Conservation (phyloP, 2,888 invertebrate species). For the Sipha maydis region DNA sequence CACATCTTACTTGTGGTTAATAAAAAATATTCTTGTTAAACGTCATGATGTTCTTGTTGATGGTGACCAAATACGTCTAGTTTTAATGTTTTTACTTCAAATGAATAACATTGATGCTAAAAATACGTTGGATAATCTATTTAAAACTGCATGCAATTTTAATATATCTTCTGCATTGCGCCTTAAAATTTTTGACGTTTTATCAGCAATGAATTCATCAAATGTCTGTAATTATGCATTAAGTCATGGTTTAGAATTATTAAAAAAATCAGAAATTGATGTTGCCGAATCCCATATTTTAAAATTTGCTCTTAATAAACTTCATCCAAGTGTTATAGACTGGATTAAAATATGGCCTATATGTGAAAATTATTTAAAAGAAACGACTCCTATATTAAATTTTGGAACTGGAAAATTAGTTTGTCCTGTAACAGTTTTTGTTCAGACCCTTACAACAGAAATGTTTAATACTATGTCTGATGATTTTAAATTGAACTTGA, state of each 20-base stretch:
- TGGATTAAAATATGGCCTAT: constrained; percentile 51
- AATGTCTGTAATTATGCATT: constrained; percentile 11
- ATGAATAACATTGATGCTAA: constrained; percentile 32
- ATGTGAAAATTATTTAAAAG: constrained; percentile 49
- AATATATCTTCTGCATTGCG: constrained; percentile 42
- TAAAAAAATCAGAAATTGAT: constrained; percentile 52
- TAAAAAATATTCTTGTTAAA: constrained; percentile 41
- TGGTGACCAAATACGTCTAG: constrained; percentile 47
- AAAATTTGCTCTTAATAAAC: constrained; percentile 52
- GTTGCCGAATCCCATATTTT: constrained; percentile 58
- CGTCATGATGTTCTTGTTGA: constrained; percentile 48
- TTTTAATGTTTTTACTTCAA: constrained; percentile 43
- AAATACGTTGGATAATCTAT: constrained; percentile 29
- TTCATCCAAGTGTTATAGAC: constrained; percentile 51
- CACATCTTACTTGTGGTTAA: constrained; percentile 41
- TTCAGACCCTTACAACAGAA: constrained; percentile 68
- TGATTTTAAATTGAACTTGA: constrained; percentile 61
- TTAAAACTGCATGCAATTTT: constrained; percentile 51
- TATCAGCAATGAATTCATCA: constrained; percentile 43
- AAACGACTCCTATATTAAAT: constrained; percentile 55
- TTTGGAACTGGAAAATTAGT: constrained; percentile 60
- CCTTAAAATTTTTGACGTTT: constrained; percentile 45
- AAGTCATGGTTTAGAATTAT: constrained; percentile 38
- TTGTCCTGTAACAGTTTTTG: constrained; percentile 64
- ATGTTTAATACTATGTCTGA: constrained; percentile 68